A percentile compares a stretch with the other conserved stretches of the same genome.
These are phyloP conservation scores for Nycticorax nycticorax DNA, from an alignment of 2,113 vertebrate genomes.

Conservation along the genomic window DNA sequence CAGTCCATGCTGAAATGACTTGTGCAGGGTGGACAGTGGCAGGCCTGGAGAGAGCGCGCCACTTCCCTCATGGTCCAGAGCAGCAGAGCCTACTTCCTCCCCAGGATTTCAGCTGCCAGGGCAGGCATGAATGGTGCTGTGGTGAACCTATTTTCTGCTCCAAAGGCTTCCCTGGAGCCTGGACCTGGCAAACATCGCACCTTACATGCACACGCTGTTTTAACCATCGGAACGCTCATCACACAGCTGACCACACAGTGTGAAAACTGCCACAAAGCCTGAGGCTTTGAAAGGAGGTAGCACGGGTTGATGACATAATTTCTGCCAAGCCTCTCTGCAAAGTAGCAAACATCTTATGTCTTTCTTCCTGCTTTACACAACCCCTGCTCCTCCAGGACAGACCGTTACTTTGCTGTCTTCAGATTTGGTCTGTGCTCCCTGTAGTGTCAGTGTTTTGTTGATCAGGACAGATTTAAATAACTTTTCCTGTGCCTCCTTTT, in stretches of 20 bases:
- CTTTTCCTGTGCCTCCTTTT: neutral
- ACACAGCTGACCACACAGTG: neutral
- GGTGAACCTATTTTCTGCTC: neutral
- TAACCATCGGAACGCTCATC: neutral
- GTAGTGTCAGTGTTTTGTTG: neutral
- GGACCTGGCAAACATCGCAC: neutral
- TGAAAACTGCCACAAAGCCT: neutral
- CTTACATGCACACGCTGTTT: neutral
- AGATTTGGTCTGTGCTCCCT: neutral
- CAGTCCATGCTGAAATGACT: neutral
- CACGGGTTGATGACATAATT: neutral
- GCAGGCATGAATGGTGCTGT: rapidly evolving
- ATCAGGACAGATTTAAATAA: neutral
- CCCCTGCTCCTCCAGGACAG: neutral
- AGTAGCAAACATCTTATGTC: neutral
- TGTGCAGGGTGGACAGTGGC: neutral
- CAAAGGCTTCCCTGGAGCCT: neutral
- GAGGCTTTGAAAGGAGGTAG: neutral
- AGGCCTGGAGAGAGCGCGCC: neutral
- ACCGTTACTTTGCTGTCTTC: neutral
- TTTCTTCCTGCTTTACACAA: neutral
- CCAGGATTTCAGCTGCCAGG: neutral
- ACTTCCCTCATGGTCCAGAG: neutral
- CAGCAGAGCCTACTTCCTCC: neutral
- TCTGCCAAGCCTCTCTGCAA: neutral